Evolutionary conservation across 2,113 vertebrate genomes (phyloP).

Genomic region (Marmota flaviventris): DNA sequence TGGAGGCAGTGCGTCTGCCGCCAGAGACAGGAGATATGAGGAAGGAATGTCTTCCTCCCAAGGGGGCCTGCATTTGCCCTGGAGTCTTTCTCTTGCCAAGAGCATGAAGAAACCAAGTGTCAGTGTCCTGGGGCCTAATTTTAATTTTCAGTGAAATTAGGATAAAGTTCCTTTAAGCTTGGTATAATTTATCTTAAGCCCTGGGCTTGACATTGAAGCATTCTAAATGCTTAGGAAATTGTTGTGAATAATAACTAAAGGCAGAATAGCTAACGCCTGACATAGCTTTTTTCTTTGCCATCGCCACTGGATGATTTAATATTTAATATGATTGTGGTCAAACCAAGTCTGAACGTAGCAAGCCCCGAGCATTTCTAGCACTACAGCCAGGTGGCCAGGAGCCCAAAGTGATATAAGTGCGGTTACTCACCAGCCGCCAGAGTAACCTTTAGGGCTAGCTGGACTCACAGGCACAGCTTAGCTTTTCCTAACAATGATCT

Average conservation of each 20-base stretch:
- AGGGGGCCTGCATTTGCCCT: neutral
- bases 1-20: no score
- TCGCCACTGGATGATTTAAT: conserved; percentile 75
- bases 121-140: neutral
- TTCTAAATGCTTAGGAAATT: conserved; percentile 50
- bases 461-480: conserved; percentile 41
- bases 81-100: neutral
- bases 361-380: conserved; percentile 21
- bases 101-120: neutral
- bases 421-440: conserved; percentile 34
- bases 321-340: conserved; percentile 79
- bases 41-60: neutral
- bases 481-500: conserved; percentile 69
- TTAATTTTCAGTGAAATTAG: conserved; percentile 45
- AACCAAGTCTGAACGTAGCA: conserved; percentile 61
- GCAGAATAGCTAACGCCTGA: conserved; percentile 67
- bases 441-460: conserved; percentile 53
- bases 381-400: conserved; percentile 65
- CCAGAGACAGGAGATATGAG: fast-evolving
- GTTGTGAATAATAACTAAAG: conserved; percentile 64
- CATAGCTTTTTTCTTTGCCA: conserved; percentile 56
- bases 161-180: conserved; percentile 32
- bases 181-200: conserved; percentile 41
- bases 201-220: neutral
- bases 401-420: conserved; percentile 62